These are phyloP conservation scores for Sander vitreus DNA, from an alignment of 2,113 vertebrate genomes.

Conservation along the genomic window DNA sequence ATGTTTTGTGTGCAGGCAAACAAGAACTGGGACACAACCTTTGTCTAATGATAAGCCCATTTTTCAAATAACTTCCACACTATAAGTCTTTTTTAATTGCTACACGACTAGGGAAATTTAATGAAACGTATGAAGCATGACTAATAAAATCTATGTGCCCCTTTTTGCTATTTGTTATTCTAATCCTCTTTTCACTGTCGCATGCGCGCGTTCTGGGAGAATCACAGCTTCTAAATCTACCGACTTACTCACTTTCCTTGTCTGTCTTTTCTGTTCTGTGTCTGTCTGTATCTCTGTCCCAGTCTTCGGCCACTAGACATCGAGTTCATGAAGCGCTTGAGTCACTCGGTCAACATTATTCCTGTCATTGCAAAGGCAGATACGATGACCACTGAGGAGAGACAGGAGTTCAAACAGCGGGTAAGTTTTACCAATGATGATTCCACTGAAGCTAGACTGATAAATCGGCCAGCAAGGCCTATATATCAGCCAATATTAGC, in stretches of 20 bases:
- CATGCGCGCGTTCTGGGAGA: neutral
- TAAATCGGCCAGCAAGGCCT: neutral
- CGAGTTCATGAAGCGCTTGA: conserved; percentile 97
- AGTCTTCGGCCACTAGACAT: conserved; percentile 94
- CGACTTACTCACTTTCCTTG: neutral
- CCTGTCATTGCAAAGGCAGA: conserved; percentile 96
- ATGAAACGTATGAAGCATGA: conserved; percentile 24
- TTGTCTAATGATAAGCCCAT: conserved; percentile 42
- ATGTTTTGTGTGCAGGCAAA: conserved; percentile 38
- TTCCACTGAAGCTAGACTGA: neutral
- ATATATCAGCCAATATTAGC: neutral
- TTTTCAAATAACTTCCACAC: conserved; percentile 22
- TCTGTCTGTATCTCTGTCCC: conserved; percentile 19
- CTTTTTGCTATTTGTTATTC: neutral
- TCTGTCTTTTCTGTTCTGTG: neutral
- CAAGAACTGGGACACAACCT: conserved; percentile 32
- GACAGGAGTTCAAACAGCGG: conserved; percentile 95
- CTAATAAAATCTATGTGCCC: neutral
- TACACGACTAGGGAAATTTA: conserved; percentile 15
- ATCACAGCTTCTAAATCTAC: neutral
- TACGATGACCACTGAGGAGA: conserved; percentile 96
- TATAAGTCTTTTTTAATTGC: conserved; percentile 30
- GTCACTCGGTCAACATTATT: conserved; percentile 97
- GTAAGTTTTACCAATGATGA: conserved; percentile 78
- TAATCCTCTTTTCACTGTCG: neutral